Percentiles rank a stretch among this genome's conserved stretches.
These are phyloP conservation scores for Xenopus laevis DNA, from an alignment of 2,113 vertebrate genomes.

Conservation along the genomic window DNA sequence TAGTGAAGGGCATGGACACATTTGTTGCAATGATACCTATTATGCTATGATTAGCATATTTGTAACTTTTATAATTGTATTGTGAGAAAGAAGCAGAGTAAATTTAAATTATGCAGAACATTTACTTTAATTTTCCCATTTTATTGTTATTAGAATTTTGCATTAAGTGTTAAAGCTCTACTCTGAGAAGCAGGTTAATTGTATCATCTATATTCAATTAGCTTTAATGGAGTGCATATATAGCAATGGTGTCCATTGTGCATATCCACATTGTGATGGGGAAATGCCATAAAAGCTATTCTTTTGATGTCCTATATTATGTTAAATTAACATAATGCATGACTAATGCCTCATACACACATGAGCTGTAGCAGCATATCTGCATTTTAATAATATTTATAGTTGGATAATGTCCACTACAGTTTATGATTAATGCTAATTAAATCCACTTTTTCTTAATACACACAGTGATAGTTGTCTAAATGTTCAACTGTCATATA, in stretches of 20 bases:
- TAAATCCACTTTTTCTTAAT: slow-evolving; percentile 54
- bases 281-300: slow-evolving; percentile 68
- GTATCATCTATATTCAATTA: slow-evolving; percentile 74
- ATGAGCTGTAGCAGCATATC: slow-evolving; percentile 61
- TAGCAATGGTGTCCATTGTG: slow-evolving; percentile 66
- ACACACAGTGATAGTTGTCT: slow-evolving; percentile 53
- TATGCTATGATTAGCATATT: slow-evolving; percentile 39
- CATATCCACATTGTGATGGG: slow-evolving; percentile 58
- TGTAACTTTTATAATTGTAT: slow-evolving; percentile 54
- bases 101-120: slow-evolving; percentile 54
- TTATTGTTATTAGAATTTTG: slow-evolving; percentile 66
- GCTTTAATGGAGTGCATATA: slow-evolving; percentile 61
- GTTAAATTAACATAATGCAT: slow-evolving; percentile 74
- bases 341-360: slow-evolving; percentile 70
- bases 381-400: slow-evolving; percentile 73
- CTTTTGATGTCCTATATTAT: slow-evolving; percentile 74
- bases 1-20: background rate
- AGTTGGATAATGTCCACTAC: slow-evolving; percentile 67
- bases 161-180: slow-evolving; percentile 64
- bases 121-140: slow-evolving; percentile 54
- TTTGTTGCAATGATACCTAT: slow-evolving; percentile 39
- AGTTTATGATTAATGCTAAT: slow-evolving; percentile 59
- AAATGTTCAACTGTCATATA: slow-evolving; percentile 48
- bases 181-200: slow-evolving; percentile 69
- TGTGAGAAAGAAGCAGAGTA: slow-evolving; percentile 48